These are phyloP conservation scores for Pomatorhinus ruficollis DNA, from an alignment of 2,113 vertebrate genomes.

Conservation along the genomic window DNA sequence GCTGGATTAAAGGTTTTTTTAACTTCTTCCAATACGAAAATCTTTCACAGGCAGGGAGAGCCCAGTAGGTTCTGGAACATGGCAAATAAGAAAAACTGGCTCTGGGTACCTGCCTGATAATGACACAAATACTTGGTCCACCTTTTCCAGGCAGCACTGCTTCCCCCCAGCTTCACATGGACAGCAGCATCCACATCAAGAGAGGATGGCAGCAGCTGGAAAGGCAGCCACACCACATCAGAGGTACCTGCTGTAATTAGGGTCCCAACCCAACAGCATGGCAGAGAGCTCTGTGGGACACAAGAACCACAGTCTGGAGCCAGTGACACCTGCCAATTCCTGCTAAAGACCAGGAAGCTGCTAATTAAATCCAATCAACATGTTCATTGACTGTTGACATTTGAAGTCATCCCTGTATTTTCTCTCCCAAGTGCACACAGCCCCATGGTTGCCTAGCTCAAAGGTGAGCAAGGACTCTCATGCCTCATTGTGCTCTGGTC, in stretches of 20 bases:
- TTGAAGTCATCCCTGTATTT: neutral
- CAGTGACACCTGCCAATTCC: neutral
- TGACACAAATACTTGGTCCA: accelerated
- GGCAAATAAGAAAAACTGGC: neutral
- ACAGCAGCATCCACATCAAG: neutral
- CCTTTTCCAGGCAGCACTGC: neutral
- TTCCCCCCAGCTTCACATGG: neutral
- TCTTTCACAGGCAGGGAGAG: neutral
- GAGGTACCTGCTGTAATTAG: neutral
- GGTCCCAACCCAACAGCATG: accelerated
- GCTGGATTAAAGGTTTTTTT: accelerated
- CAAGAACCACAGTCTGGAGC: neutral
- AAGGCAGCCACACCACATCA: accelerated
- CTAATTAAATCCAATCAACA: neutral
- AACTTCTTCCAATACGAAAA: neutral
- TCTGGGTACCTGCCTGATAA: neutral
- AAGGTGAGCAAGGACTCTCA: neutral
- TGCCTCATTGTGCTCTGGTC: neutral
- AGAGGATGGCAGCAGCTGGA: neutral
- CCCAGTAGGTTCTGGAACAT: neutral
- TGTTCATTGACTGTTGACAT: accelerated
- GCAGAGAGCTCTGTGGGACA: neutral
- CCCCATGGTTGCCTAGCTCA: neutral
- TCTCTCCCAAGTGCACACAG: neutral
- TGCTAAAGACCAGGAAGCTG: neutral